These are phyloP conservation scores for Venustaconcha ellipsiformis DNA, from an alignment of 1,140 invertebrate species.

Conservation along the genomic window DNA sequence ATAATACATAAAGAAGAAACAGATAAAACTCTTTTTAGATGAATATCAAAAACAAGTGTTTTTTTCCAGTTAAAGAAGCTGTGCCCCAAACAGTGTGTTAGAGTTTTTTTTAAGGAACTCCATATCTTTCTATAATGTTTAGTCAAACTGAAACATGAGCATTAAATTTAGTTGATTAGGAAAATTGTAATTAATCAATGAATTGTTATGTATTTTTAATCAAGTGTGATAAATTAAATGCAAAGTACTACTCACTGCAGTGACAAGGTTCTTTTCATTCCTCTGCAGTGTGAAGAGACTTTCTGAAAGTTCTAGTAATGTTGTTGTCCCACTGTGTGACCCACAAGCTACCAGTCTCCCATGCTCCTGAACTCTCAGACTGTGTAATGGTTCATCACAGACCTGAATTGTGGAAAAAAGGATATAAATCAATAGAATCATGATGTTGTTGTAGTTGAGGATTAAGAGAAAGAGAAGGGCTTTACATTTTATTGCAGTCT, in stretches of 20 bases:
- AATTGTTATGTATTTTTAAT: no score
- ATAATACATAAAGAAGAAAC: background rate
- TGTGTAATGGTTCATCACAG: conserved; percentile 76
- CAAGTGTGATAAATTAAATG: background rate
- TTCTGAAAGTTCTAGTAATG: conserved; percentile 88
- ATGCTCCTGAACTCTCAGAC: conserved; percentile 75
- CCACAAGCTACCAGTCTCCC: conserved; percentile 87
- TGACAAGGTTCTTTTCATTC: conserved; percentile 89
- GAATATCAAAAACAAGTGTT: no score
- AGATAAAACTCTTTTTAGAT: no score
- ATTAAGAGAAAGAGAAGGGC: background rate
- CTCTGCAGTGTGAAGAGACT: conserved; percentile 83
- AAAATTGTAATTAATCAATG: no score
- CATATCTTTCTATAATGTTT: no score
- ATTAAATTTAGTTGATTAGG: no score
- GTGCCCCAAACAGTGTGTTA: no score
- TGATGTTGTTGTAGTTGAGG: background rate
- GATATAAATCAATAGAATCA: background rate
- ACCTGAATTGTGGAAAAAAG: conserved; percentile 74
- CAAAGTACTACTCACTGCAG: conserved; percentile 78
- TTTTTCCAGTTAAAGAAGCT: no score
- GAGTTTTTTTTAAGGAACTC: no score
- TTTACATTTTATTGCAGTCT: background rate
- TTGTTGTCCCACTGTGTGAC: conserved; percentile 85
- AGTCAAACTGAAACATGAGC: no score